Percentiles rank a stretch among this genome's conserved stretches.
phyloP scores from a whole-genome alignment of 2,888 invertebrate species.

The Drosophila histrio region DNA sequence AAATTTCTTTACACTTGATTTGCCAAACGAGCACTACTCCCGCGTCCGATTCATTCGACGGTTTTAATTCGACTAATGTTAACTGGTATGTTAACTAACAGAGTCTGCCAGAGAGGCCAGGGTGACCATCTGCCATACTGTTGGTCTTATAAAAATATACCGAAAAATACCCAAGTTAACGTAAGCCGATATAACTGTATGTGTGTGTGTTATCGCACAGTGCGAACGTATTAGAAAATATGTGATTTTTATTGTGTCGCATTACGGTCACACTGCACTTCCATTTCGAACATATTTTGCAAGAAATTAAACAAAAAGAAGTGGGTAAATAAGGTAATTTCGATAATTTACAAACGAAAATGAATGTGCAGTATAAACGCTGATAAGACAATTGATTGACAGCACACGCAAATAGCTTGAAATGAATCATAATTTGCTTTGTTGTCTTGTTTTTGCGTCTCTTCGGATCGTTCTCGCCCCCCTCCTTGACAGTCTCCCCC shows the following conservation, averaged over 20 bases:
- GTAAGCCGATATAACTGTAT: neutral
- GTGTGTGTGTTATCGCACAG: neutral
- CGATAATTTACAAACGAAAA: slow-evolving; percentile 21
- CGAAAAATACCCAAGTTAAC: slow-evolving; percentile 11
- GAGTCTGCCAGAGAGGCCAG: slow-evolving; percentile 2
- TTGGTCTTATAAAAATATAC: neutral
- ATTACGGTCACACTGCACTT: slow-evolving; percentile 30
- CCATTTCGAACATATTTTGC: slow-evolving; percentile 51
- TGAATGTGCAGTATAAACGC: slow-evolving; percentile 9
- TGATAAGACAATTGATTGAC: slow-evolving; percentile 38
- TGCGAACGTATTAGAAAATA: neutral
- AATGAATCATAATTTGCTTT: slow-evolving; percentile 46
- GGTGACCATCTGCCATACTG: slow-evolving; percentile 11
- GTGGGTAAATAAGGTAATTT: slow-evolving; percentile 57
- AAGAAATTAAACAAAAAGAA: slow-evolving; percentile 49
- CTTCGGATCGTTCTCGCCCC: slow-evolving; percentile 24
- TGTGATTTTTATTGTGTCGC: neutral
- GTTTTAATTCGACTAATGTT: slow-evolving; percentile 50
- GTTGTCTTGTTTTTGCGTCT: slow-evolving; percentile 58
- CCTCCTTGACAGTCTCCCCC: neutral
- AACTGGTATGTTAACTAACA: slow-evolving; percentile 43
- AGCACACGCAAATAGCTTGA: neutral
- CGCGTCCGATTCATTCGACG: slow-evolving; percentile 49
- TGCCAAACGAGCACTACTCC: slow-evolving; percentile 38
- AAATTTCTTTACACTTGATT: slow-evolving; percentile 64